Evolutionary conservation across 2,113 vertebrate species (phyloP).

Genomic region (Connochaetes taurinus): DNA sequence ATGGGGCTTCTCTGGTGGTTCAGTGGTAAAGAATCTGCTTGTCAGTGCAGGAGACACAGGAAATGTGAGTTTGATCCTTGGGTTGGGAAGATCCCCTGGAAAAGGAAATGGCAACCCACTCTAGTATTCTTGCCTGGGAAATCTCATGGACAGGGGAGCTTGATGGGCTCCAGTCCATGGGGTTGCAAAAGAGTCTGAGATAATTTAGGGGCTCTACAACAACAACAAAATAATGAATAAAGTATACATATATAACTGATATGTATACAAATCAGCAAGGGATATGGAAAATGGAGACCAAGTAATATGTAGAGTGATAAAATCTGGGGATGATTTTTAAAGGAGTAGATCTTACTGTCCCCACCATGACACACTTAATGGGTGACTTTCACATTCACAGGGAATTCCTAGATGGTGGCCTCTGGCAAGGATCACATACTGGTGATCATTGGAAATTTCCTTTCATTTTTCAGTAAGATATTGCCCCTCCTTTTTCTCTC

Average conservation of each 20-base stretch:
- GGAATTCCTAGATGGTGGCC: neutral
- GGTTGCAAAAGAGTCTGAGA: neutral
- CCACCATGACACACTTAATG: neutral
- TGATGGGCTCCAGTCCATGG: neutral
- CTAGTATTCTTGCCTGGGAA: neutral
- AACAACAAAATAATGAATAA: neutral
- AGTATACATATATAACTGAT: neutral
- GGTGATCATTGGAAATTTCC: neutral
- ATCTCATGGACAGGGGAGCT: neutral
- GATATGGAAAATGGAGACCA: neutral
- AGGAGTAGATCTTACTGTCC: neutral
- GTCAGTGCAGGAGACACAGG: neutral
- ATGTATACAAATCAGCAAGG: neutral
- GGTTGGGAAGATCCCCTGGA: neutral
- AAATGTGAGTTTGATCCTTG: neutral
- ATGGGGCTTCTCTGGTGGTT: neutral
- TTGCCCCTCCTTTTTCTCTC: neutral
- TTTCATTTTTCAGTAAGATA: neutral
- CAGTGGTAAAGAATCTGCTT: neutral
- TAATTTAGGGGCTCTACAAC: neutral
- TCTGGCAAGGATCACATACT: neutral
- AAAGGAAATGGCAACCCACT: neutral
- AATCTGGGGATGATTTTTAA: neutral
- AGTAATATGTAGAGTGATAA: neutral
- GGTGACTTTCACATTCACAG: neutral